A percentile compares a stretch with the other conserved stretches of the same genome.
phyloP scores from a whole-genome alignment of 1,140 invertebrate genomes.

The Penaeus chinensis region DNA sequence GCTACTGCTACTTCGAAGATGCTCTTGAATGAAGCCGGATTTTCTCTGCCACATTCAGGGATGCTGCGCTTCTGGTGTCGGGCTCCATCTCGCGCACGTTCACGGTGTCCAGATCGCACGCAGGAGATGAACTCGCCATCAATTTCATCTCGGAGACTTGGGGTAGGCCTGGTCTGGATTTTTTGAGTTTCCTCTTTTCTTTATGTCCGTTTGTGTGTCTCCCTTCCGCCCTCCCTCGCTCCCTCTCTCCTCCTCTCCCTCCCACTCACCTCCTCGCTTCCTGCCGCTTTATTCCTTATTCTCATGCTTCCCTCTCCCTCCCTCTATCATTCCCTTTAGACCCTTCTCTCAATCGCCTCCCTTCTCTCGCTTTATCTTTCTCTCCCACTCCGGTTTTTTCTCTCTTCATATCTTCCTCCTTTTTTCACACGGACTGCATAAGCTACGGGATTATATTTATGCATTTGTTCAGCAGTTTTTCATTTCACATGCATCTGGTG shows the following conservation, averaged over 20 bases:
- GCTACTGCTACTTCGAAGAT: too few relatives aligned
- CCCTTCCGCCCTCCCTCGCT: slow-evolving; percentile 2
- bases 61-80: slow-evolving; percentile 65
- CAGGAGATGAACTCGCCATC: slow-evolving; percentile 66
- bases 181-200: not conserved
- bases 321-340: too few relatives aligned
- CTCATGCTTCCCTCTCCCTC: not conserved
- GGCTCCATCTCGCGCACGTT: slow-evolving; percentile 65
- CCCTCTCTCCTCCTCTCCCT: not conserved
- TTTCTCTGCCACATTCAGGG: slow-evolving; percentile 63
- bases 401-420: too few relatives aligned
- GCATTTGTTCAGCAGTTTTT: not conserved
- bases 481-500: too few relatives aligned
- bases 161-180: slow-evolving; percentile 64
- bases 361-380: too few relatives aligned
- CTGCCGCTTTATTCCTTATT: not conserved
- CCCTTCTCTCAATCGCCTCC: too few relatives aligned
- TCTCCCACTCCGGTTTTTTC: too few relatives aligned
- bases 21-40: too few relatives aligned
- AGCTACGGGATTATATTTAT: not conserved
- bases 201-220: not conserved
- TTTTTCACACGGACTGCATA: not conserved
- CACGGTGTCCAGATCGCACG: slow-evolving; percentile 64
- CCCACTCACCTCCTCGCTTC: not conserved
- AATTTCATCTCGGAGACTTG: slow-evolving; percentile 68